These are phyloP conservation scores for Ellobium chinense DNA, from an alignment of 2,888 invertebrate genomes.

Conservation along the genomic window DNA sequence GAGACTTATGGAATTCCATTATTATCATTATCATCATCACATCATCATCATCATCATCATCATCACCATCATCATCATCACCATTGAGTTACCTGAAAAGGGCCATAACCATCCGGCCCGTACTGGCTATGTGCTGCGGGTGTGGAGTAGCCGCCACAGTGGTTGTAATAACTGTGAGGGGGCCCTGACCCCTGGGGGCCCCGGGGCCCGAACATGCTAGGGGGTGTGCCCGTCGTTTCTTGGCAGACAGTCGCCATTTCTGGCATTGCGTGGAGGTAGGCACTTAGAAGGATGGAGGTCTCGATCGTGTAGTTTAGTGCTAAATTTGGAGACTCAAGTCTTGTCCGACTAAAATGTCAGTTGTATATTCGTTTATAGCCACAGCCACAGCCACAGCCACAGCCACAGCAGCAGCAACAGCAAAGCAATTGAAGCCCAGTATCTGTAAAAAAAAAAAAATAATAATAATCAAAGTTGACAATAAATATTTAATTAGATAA, in stretches of 20 bases:
- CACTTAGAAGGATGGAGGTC: background rate
- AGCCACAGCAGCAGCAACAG: background rate
- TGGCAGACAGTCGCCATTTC: constrained; percentile 37
- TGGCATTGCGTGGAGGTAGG: constrained; percentile 11
- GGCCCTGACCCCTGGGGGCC: constrained; percentile 15
- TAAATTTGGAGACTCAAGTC: background rate
- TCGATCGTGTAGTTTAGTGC: background rate
- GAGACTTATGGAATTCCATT: too few species aligned
- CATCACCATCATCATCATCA: background rate
- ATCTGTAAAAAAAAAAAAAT: too few species aligned
- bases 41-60: too few species aligned
- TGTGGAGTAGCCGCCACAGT: constrained; percentile 23
- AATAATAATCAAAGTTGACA: too few species aligned
- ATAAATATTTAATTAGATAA: too few species aligned
- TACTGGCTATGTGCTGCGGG: constrained; percentile 21
- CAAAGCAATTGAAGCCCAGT: background rate
- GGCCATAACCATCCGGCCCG: background rate
- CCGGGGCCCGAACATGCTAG: constrained; percentile 16
- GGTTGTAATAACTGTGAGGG: constrained; percentile 27
- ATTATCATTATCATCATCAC: too few species aligned
- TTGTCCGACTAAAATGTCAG: too few species aligned
- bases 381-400: background rate
- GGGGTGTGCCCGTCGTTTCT: background rate
- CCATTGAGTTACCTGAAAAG: constrained; percentile 36
- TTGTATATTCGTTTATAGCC: too few species aligned